Evolutionary conservation across 2,113 vertebrate species (phyloP).

Genomic region (Dinomys branickii): DNA sequence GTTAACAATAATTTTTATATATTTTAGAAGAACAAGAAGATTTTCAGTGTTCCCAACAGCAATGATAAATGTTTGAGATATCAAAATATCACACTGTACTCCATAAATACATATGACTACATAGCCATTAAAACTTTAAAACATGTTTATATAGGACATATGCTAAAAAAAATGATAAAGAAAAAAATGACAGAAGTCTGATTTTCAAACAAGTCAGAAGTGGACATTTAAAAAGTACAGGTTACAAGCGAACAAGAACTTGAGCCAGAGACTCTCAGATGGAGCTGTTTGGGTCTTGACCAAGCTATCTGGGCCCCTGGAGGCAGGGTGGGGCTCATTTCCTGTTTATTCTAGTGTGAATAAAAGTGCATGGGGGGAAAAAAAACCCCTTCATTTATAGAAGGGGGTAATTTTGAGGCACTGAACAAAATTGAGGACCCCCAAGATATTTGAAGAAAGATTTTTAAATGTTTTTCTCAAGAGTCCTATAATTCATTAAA

Average conservation of each 20-base stretch:
- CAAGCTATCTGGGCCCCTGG: not conserved
- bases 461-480: conserved; percentile 53
- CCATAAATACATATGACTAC: not conserved
- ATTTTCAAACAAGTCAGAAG: not conserved
- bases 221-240: not conserved
- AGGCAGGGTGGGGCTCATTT: not conserved
- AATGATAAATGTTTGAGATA: not conserved
- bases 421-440: conserved; percentile 38
- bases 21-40: not conserved
- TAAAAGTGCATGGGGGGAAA: not conserved
- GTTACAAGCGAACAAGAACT: not conserved
- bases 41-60: not conserved
- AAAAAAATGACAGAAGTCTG: not conserved
- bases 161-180: not conserved
- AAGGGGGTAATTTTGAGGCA: conserved; percentile 3
- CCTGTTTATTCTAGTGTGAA: not conserved
- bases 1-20: not conserved
- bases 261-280: not conserved
- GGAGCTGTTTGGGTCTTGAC: not conserved
- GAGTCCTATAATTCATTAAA: conserved; percentile 21
- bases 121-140: not conserved
- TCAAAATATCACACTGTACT: not conserved
- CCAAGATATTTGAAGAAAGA: not conserved
- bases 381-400: not conserved
- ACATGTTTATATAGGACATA: not conserved